Base-by-base conservation (phyloP, 2,888 invertebrate genomes). In the Bellardia bayeri region DNA sequence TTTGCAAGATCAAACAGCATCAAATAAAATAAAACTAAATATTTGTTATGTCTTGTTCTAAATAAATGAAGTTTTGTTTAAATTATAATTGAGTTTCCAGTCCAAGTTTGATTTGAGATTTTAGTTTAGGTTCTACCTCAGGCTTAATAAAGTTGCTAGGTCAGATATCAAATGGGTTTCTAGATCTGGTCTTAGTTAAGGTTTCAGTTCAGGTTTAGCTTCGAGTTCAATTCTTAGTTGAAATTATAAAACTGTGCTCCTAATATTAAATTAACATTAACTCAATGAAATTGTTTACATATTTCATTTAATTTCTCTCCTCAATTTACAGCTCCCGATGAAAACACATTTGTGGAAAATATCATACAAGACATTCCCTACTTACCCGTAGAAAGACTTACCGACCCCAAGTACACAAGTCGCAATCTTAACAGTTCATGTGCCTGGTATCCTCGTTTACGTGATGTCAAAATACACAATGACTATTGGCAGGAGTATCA, bases 381-480 rank as follows among this genome's bases (percentile, higher is more conserved):
- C 90, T 94, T 98, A 69, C 98, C 98, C 5, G 95, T 97, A 72
- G 95, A 95, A 69, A 97, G 97, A 93, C 97, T 97, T 97, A 96
- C 95, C 91, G 95, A 95, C 88, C 96, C 96, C 92, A 96, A 96
- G 91, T 96, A 96, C 91, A 88, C 90, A 40, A 75, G 88, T 8
- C 89, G 90, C 11, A 90, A 90, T 42, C 96, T 96, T 92, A 94
- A 94, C 91, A 94, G 93, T 0, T 94, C 95, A 83, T 97, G 97
- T 94, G 97, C 97, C 40, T 95, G 95, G 89, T 97, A 97, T 92
- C 98, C 98, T 0, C 96, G 96, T 81, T 95, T 98, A 88, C 97
- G 96, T 93, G 97, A 97, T 90, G 94, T 98, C 81, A 97, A 98
- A 92, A 98, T 97, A 94, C 98, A 97, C 94, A 98, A 98, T 93